These are phyloP conservation scores for Ctenochaetus hawaiiensis DNA, from an alignment of 2,797 vertebrate species.

Conservation along the genomic window DNA sequence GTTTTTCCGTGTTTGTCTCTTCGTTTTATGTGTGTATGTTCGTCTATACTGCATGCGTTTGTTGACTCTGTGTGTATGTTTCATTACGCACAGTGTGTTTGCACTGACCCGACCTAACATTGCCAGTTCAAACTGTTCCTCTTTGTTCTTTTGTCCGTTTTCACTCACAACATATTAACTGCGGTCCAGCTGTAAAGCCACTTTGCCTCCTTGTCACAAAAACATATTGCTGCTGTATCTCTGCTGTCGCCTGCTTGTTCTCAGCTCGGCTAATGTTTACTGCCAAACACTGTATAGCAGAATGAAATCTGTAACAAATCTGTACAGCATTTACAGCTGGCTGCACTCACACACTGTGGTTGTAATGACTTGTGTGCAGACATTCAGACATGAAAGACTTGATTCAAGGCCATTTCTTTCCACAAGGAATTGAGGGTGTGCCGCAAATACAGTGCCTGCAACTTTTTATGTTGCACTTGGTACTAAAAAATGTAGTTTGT, in stretches of 20 bases:
- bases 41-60: not conserved
- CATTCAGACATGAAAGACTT: constrained; percentile 23
- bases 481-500: not conserved
- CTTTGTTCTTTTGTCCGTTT: constrained; percentile 18
- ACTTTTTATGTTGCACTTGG: not conserved
- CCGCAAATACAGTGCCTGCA: not conserved
- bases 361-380: constrained; percentile 8
- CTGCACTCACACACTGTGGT: not conserved
- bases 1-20: not conserved
- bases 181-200: constrained; percentile 7
- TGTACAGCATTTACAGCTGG: constrained; percentile 16
- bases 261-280: constrained; percentile 24
- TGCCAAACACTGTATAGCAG: constrained; percentile 7
- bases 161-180: constrained; percentile 22
- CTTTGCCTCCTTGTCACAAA: constrained; percentile 8
- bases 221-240: constrained; percentile 28
- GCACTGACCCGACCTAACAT: constrained; percentile 20
- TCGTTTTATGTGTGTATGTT: not conserved
- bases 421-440: not conserved
- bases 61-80: not conserved
- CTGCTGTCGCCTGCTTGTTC: constrained; percentile 11
- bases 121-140: constrained; percentile 23
- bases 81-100: constrained; percentile 9
- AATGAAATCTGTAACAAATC: constrained; percentile 6
- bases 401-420: constrained; percentile 14